A percentile compares a stretch with the other conserved stretches of the same genome.
Conservation (phyloP, 2,797 vertebrate species). For the Megaceryle alcyon region DNA sequence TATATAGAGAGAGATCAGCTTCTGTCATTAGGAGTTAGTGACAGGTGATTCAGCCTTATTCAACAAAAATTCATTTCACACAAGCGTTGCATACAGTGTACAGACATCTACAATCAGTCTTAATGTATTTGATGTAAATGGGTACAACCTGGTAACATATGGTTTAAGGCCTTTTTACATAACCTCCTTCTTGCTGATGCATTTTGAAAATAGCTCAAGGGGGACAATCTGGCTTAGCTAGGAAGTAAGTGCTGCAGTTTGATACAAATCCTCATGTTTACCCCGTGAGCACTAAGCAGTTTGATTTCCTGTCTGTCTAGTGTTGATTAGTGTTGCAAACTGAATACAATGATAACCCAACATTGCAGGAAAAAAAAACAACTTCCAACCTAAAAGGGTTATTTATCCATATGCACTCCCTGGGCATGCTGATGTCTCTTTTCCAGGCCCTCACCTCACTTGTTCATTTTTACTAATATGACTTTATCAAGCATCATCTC, state of each 20-base stretch:
- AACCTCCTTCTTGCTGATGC: slow-evolving; percentile 62
- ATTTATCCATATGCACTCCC: not conserved
- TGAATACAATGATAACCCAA: slow-evolving; percentile 38
- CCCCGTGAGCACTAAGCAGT: slow-evolving; percentile 65
- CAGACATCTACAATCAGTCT: slow-evolving; percentile 22
- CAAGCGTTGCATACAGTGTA: not conserved
- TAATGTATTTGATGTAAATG: slow-evolving; percentile 12
- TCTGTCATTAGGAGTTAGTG: not conserved
- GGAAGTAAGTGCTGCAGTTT: slow-evolving; percentile 42
- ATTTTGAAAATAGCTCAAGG: slow-evolving; percentile 71
- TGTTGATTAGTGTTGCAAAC: slow-evolving; percentile 60
- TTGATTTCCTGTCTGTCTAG: slow-evolving; percentile 71
- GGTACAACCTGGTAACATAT: slow-evolving; percentile 57
- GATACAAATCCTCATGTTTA: slow-evolving; percentile 75
- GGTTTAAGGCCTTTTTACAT: slow-evolving; percentile 64
- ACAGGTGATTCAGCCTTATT: not conserved
- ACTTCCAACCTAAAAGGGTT: not conserved
- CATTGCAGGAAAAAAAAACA: not conserved
- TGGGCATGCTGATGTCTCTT: not conserved
- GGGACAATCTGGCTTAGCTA: slow-evolving; percentile 67
- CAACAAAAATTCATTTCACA: slow-evolving; percentile 22
- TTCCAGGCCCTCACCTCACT: not conserved
- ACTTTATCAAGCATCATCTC: not conserved
- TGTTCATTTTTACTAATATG: not conserved
- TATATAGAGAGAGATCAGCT: not conserved